Conservation (phyloP, 92 coral and sea anemone genomes). For the Zoanthus solanderi region DNA sequence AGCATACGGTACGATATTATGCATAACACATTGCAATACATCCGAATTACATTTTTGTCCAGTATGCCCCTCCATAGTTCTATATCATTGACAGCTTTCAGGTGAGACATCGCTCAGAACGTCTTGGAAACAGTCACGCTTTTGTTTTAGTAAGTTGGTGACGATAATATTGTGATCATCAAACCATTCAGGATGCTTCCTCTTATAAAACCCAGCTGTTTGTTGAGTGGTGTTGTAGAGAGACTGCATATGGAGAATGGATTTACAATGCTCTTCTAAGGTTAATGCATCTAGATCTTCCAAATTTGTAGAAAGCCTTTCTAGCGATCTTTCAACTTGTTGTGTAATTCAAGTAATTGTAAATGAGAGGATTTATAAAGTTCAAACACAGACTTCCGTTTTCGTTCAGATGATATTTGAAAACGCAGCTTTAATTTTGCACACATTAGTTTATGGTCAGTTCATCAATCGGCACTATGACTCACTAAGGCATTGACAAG, state of each 20-base stretch:
- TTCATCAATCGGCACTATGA: background rate
- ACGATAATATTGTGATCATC: background rate
- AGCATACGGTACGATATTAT: too few species aligned
- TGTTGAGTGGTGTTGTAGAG: slow-evolving; percentile 14
- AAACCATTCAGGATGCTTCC: background rate
- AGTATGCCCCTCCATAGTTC: too few species aligned
- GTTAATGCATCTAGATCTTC: background rate
- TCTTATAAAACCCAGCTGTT: background rate
- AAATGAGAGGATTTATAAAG: too few species aligned
- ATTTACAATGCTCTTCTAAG: slow-evolving; percentile 4
- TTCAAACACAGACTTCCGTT: background rate
- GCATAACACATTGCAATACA: too few species aligned
- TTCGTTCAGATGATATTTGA: background rate
- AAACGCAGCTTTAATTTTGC: background rate
- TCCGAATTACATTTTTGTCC: too few species aligned
- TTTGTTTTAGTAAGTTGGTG: background rate
- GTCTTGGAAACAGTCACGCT: background rate
- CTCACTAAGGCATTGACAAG: background rate
- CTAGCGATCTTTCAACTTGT: background rate
- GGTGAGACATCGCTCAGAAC: background rate
- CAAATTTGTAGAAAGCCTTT: background rate
- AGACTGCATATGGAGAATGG: background rate
- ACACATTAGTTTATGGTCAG: background rate
- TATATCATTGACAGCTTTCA: background rate
- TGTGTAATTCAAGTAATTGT: background rate